Base-by-base conservation (phyloP, 2,888 invertebrate genomes). In the Dromius quadrimaculatus region DNA sequence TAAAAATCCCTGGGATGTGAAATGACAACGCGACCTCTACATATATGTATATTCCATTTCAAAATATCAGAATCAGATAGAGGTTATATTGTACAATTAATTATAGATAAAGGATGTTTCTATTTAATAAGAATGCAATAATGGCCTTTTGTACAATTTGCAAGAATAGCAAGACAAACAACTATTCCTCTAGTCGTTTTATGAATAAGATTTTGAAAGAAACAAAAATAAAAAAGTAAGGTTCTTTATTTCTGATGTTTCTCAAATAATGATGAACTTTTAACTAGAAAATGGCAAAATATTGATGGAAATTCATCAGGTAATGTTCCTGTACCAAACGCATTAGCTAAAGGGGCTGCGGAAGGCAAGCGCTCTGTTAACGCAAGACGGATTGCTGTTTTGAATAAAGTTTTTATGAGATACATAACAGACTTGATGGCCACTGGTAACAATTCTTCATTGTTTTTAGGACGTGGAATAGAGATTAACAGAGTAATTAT, bases 321-420 rank as follows among this genome's bases (percentile, higher is more conserved):
- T n/a, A 68, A 74, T 17, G 38, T 78, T 19, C 78, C 77, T 9
- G 74, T 72, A n/a, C 74, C 77, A 11, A 72, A 73, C 32, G 69
- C 72, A n/a, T 78, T 81, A 28, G 85, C 83, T 76, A 83, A 79
- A 75, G 76, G 78, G 6, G 73, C 83, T 13, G 80, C 83, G 69
- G 80, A 84, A 76, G 85, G 85, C 66, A 86, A 85, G 22, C 84
- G 84, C 8, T 86, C 87, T 50, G 83, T 84, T 8, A 86, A 85
- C 6, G 80, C 83, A 0, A 86, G 89, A 38, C 85, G 93, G 75
- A 83, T 88, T 17, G 83, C 85, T 0, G 89, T 93, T 73, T 81
- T 94, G 1, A 93, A 93, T 79, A 92, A 92, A 81, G 78, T 94
- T 57, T 93, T 94, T 76, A 93, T 94, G 92, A 87, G 88, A 75